Base-by-base conservation (phyloP, 2,113 vertebrate genomes). In the Nestor notabilis region DNA sequence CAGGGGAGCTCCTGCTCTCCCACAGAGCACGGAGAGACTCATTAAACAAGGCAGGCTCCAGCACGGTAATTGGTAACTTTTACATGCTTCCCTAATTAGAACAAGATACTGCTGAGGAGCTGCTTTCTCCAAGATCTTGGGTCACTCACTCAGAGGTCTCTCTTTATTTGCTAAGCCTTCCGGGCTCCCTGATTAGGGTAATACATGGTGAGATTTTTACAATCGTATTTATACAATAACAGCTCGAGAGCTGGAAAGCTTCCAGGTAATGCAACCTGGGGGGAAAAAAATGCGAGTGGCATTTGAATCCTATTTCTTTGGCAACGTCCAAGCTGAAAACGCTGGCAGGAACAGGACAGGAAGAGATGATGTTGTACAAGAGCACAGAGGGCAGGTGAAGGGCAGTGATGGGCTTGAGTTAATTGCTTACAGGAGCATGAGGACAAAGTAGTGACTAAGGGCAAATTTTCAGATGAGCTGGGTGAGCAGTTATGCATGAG, bases 81-180 rank as follows among this genome's bases (percentile, higher is more conserved):
- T 94, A 83, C 92, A 75, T 80, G 70, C 84, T 75, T 79, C 10
- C 74, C 85, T 96, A 96, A 97, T 96, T 96, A 95, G 89, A 91
- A 75, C 65, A 79, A 95, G 96, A 97, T 97, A 95, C 82, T 95
- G 94, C 91, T 96, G 93, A 95, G 94, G 93, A 94, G 75, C 87
- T 80, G 86, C 83, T 95, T 97, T 97, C 95, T 95, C 89, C 72
- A 55, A 53, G 89, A 95, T 90, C 94, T 81, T 3, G 13, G 96
- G 96, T 96, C 96, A 97, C 75, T 93, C 87, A 94, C 76, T 93
- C 89, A 92, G 96, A 97, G 79, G 74, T 95, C 90, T 90, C 71
- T 94, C 95, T 96, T 97, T 97, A 95, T 97, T 96, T 97, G 95
- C 91, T 97, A 95, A 97, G 88, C 95, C 87, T 96, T 97, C 95